Base-by-base conservation (phyloP, 1,140 invertebrate species). In the Euwallacea similis region DNA sequence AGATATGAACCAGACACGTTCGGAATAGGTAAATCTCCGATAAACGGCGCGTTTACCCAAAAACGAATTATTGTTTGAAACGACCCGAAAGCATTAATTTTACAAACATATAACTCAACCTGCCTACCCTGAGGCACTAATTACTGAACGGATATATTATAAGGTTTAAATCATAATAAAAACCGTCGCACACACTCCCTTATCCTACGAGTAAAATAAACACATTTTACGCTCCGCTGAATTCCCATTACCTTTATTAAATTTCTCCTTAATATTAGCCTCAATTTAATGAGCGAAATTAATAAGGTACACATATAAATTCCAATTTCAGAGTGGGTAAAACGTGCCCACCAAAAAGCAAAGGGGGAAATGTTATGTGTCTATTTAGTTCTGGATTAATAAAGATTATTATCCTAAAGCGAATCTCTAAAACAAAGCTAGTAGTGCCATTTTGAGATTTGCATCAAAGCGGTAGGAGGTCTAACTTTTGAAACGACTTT, bases 101-200 rank as follows among this genome's bases (percentile, higher is more conserved):
- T 0, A 16, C 50, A 11, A 41, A 41, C 50, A 41, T 59, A 59
- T 67, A 67, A 67, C 43, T 67, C 43, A 56, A 43, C 41, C 54
- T n/a, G 54, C 44, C 42, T 59, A 21, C 65, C 65, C 55, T 33
- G 7, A 67, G 65, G 65, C 33, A 11, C 54, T 67, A 67, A 67
- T 67, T 67, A 58, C 65, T 8, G 21, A 67, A 15, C 13, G 65
- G 65, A 67, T 58, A 59, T 66, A 66, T 66, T 54, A 55, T 53
- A 42, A 8, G 54, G 65, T 16, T 67, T 67, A 67, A 67, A 67
- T 67, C 65, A 67, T 67, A 56, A 67, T 67, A 67, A 67, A 67
- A 67, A 67, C 65, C 41, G 65, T 59, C 54, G 42, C 54, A 46
- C 65, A 67, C 65, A 67, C 65, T 43, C 65, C 42, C 54, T 58